phyloP scores from a whole-genome alignment of 2,888 invertebrate species.

The Leptinotarsa tumamoca region DNA sequence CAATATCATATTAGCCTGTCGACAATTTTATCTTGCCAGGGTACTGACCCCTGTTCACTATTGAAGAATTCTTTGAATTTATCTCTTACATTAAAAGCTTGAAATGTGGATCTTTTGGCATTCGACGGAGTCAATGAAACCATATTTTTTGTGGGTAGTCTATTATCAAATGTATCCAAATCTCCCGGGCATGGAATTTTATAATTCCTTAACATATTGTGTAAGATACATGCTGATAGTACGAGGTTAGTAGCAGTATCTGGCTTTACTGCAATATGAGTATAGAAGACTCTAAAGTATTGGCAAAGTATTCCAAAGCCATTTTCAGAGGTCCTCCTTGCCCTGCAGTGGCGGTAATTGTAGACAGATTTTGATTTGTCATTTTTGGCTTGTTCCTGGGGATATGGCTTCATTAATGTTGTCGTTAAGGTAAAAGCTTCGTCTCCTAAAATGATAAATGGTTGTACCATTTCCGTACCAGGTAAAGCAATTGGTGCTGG shows the following conservation, averaged over 20 bases:
- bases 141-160: not conserved
- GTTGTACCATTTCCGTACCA: not conserved
- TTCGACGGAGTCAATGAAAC: not conserved
- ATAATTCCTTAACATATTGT: too few relatives aligned
- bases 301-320: conserved; percentile 35
- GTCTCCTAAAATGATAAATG: conserved; percentile 3
- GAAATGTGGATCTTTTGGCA: not conserved
- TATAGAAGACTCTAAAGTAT: conserved; percentile 34
- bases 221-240: too few relatives aligned
- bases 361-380: conserved; percentile 27
- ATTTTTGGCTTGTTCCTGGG: conserved; percentile 21
- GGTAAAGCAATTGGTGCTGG: not conserved
- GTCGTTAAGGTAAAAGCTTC: conserved; percentile 4
- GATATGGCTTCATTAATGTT: conserved; percentile 37
- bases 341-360: conserved; percentile 35
- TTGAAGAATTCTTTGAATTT: not conserved
- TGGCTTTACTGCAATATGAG: not conserved
- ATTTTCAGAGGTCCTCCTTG: conserved; percentile 38
- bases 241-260: too few relatives aligned
- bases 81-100: not conserved
- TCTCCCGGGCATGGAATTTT: not conserved
- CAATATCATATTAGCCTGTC: not conserved
- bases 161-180: not conserved
- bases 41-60: not conserved
- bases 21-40: not conserved